A percentile compares a stretch with the other conserved stretches of the same genome.
These are phyloP conservation scores for Mimachlamys varia DNA, from an alignment of 2,888 invertebrate species.

Conservation along the genomic window DNA sequence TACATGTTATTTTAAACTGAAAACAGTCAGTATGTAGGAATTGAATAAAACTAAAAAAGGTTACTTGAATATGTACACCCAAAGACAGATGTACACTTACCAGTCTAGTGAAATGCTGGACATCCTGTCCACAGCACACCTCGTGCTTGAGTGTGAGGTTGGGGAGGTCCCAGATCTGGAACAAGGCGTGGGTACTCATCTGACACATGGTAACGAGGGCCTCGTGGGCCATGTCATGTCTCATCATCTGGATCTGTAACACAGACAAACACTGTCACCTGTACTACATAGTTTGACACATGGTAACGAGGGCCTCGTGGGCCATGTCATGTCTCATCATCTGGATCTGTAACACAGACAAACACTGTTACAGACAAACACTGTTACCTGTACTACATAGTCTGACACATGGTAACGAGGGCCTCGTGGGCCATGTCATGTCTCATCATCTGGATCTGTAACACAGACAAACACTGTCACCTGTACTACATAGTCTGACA, in stretches of 20 bases:
- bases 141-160: constrained; percentile 75
- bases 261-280: background rate
- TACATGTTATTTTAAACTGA: no score
- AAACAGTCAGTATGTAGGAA: no score
- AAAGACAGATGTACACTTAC: constrained; percentile 61
- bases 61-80: no score
- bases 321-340: constrained; percentile 74
- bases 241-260: constrained; percentile 71
- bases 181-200: constrained; percentile 64
- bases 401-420: constrained; percentile 69
- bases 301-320: constrained; percentile 70
- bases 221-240: constrained; percentile 72
- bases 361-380: no score
- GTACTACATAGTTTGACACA: no score
- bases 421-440: constrained; percentile 72
- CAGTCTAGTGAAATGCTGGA: constrained; percentile 72
- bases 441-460: constrained; percentile 72
- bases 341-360: constrained; percentile 63
- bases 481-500: no score
- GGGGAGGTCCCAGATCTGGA: constrained; percentile 79
- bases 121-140: constrained; percentile 69
- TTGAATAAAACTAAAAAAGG: no score
- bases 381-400: no score
- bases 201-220: constrained; percentile 71
- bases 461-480: background rate